These are phyloP conservation scores for Enteromius viviparus DNA, from an alignment of 2,797 vertebrate genomes.

Conservation along the genomic window DNA sequence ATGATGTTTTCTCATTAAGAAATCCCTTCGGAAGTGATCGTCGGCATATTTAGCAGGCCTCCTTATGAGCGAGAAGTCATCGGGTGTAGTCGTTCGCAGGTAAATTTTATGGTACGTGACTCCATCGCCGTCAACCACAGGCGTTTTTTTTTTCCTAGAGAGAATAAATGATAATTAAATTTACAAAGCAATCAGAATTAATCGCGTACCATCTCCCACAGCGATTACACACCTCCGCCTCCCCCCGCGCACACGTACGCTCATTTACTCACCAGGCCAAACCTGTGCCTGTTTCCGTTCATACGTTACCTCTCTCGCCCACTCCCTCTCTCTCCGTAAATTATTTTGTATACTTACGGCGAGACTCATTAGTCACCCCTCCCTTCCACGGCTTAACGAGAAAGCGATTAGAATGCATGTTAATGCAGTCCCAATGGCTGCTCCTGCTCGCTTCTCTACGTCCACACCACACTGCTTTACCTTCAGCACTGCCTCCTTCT, in stretches of 20 bases:
- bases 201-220: conserved; percentile 53
- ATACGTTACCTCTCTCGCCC: conserved; percentile 65
- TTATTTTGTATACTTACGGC: conserved; percentile 75
- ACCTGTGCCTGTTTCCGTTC: conserved; percentile 66
- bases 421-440: conserved; percentile 67
- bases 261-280: conserved; percentile 71
- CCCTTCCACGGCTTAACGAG: conserved; percentile 77
- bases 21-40: conserved; percentile 23
- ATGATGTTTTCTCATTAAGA: conserved; percentile 31
- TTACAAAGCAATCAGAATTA: conserved; percentile 63
- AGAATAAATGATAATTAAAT: conserved; percentile 61
- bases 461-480: conserved; percentile 77
- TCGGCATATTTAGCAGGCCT: conserved; percentile 46
- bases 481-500: conserved; percentile 76
- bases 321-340: conserved; percentile 67
- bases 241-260: conserved; percentile 57
- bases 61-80: conserved; percentile 16
- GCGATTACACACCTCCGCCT: conserved; percentile 48
- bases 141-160: conserved; percentile 55
- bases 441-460: conserved; percentile 64
- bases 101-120: conserved; percentile 39
- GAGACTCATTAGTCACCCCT: conserved; percentile 75
- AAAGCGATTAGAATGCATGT: conserved; percentile 78
- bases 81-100: conserved; percentile 16
- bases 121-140: conserved; percentile 36